Conservation (phyloP, 2,113 vertebrate species). For the Sylvilagus bachmani region DNA sequence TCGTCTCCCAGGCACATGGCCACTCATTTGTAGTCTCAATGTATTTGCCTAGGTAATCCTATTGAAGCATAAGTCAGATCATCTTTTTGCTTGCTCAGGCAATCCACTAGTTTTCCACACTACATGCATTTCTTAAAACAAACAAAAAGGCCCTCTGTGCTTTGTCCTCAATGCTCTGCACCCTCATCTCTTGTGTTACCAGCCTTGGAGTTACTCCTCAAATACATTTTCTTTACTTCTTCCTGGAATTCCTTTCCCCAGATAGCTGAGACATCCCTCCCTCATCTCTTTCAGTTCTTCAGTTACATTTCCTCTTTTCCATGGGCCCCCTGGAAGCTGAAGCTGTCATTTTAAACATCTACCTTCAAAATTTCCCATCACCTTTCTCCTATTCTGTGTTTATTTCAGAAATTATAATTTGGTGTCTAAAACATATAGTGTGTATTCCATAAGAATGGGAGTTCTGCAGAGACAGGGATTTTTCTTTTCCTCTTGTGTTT, state of each 20-base stretch:
- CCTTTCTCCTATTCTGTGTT: neutral
- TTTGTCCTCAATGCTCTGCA: neutral
- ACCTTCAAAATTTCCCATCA: neutral
- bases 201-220: neutral
- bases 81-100: neutral
- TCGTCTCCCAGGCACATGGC: neutral
- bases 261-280: fast-evolving
- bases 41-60: neutral
- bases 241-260: neutral
- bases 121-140: neutral
- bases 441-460: neutral
- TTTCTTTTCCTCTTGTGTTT: neutral
- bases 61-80: neutral
- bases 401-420: neutral
- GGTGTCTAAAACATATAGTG: neutral
- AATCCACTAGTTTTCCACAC: neutral
- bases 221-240: fast-evolving
- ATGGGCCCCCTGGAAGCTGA: neutral
- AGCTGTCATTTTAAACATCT: fast-evolving
- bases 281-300: neutral
- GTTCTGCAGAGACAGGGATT: neutral
- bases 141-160: neutral
- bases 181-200: neutral
- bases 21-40: neutral
- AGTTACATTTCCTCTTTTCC: neutral